phyloP scores from a whole-genome alignment of 1,140 invertebrate species.

The Drosophila suzukii region DNA sequence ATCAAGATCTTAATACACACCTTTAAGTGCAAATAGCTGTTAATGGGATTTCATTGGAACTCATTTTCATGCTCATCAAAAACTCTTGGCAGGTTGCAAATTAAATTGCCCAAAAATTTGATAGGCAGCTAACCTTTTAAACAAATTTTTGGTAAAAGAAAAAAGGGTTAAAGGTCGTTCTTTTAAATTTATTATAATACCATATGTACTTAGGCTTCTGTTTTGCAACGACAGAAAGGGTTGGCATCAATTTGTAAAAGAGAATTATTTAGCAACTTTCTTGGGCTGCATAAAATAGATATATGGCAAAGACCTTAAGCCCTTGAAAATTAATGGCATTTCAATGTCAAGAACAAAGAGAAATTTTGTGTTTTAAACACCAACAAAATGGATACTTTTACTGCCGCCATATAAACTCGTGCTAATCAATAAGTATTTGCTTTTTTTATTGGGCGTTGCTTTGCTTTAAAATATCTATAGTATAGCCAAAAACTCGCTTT shows the following conservation, averaged over 20 bases:
- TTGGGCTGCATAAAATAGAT: background rate
- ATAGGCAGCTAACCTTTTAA: conserved; percentile 14
- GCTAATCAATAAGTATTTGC: conserved; percentile 39
- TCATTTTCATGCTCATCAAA: conserved; percentile 5
- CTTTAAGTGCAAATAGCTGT: background rate
- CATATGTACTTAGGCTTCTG: background rate
- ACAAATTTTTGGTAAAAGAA: background rate
- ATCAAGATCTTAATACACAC: background rate
- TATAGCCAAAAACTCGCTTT: conserved; percentile 40
- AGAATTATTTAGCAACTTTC: conserved; percentile 11
- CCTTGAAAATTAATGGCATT: background rate
- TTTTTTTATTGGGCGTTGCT: conserved; percentile 18
- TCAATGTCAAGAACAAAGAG: conserved; percentile 1
- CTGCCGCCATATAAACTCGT: conserved; percentile 2
- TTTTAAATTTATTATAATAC: conserved; percentile 28
- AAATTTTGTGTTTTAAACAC: background rate
- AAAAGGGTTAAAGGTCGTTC: conserved; percentile 7
- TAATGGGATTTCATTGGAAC: background rate
- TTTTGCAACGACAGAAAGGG: conserved; percentile 13
- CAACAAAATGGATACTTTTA: conserved; percentile 30
- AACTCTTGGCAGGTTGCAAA: conserved; percentile 17
- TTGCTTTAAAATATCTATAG: conserved; percentile 19
- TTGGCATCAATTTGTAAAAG: conserved; percentile 16
- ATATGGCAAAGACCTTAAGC: background rate
- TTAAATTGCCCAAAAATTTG: conserved; percentile 20